Evolutionary conservation across 2,113 vertebrate genomes (phyloP).

Genomic region (Macaca nemestrina): DNA sequence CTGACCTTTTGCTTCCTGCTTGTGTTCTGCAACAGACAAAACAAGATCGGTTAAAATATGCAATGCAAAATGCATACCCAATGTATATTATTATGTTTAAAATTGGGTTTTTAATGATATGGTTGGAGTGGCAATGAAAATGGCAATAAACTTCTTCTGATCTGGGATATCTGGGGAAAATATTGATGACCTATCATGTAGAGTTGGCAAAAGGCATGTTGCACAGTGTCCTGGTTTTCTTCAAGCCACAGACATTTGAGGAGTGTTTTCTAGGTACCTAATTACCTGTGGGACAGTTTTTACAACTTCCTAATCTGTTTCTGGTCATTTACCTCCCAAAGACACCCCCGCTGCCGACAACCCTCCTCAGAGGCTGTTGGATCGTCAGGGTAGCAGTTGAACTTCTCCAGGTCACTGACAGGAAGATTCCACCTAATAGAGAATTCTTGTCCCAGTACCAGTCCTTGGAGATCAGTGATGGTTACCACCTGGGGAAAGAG

Average conservation of each 20-base stretch:
- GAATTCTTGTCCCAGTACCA: slow-evolving; percentile 75
- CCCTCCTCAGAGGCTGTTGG: background rate
- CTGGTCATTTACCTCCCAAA: slow-evolving; percentile 77
- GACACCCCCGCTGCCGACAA: slow-evolving; percentile 65
- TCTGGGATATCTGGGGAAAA: background rate
- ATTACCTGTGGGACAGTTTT: background rate
- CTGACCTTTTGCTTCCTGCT: background rate
- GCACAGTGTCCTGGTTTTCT: rapidly evolving
- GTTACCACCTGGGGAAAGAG: slow-evolving; percentile 68
- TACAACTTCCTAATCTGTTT: background rate
- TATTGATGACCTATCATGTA: rapidly evolving
- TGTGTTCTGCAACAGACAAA: background rate
- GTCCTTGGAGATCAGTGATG: background rate
- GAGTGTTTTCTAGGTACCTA: background rate
- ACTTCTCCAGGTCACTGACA: background rate
- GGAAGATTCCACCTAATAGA: slow-evolving; percentile 55
- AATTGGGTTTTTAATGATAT: background rate
- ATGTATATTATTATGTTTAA: background rate
- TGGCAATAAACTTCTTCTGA: background rate
- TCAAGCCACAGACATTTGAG: background rate
- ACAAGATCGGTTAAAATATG: background rate
- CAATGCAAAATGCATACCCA: background rate
- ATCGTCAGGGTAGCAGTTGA: slow-evolving; percentile 73
- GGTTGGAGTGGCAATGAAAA: background rate
- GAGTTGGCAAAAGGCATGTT: background rate